Evolutionary conservation across 1,140 invertebrate species (phyloP).

Genomic region (Colletes latitarsis): DNA sequence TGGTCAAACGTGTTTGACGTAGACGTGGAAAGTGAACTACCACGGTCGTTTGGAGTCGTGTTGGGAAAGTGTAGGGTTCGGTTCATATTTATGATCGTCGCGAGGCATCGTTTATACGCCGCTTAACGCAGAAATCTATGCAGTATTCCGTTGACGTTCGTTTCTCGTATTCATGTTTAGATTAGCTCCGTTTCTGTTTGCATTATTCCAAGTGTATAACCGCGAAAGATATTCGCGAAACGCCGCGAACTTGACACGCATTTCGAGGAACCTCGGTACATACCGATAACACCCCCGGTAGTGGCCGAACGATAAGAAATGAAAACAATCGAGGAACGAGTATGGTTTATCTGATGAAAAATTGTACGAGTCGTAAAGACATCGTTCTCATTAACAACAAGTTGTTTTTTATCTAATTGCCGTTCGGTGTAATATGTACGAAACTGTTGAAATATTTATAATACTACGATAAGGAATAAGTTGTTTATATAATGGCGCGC

Average conservation of each 20-base stretch:
- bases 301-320: constrained; percentile 6
- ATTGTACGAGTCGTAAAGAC: not conserved
- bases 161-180: no score
- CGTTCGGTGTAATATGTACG: not conserved
- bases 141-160: no score
- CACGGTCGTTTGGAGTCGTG: no score
- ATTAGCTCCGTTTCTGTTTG: no score
- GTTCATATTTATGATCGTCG: no score
- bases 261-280: not conserved
- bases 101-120: no score
- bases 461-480: not conserved
- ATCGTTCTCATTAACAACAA: no score
- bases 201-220: no score
- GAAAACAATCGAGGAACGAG: not conserved
- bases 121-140: no score
- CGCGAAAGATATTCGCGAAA: not conserved
- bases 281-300: not conserved
- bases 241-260: constrained; percentile 16
- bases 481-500: not conserved
- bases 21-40: no score
- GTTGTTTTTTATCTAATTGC: not conserved
- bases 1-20: no score
- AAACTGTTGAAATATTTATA: not conserved
- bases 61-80: no score
- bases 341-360: not conserved